Conservation (phyloP, 2,797 vertebrate genomes). For the Megalops cyprinoides region DNA sequence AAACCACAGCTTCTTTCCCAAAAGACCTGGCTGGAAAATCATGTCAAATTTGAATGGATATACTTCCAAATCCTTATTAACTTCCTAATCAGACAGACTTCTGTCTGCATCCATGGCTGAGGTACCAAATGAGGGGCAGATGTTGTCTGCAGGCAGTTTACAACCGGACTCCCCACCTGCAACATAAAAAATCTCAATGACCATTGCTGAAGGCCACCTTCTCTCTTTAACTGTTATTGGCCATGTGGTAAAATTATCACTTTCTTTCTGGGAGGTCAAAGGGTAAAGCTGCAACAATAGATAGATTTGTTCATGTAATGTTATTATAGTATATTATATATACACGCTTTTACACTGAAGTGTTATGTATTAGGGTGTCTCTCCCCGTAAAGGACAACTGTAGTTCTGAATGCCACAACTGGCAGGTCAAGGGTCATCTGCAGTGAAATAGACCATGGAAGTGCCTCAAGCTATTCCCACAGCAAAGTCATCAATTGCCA, state of each 20-base stretch:
- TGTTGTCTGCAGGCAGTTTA: conserved; percentile 59
- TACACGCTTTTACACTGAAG: too few relatives aligned
- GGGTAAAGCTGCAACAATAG: not conserved
- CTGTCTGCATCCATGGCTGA: conserved; percentile 22
- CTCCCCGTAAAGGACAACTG: not conserved
- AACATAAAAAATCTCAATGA: conserved; percentile 60
- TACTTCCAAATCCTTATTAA: not conserved
- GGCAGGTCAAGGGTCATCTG: not conserved
- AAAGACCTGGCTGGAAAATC: not conserved
- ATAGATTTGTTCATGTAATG: not conserved
- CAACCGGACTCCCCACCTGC: conserved; percentile 64
- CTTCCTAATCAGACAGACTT: not conserved
- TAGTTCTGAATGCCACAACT: not conserved
- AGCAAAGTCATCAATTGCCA: too few relatives aligned
- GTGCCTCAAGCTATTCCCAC: not conserved
- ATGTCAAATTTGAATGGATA: not conserved
- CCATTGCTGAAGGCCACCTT: conserved; percentile 38
- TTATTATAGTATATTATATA: too few relatives aligned
- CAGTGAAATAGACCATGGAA: not conserved
- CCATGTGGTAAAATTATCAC: conserved; percentile 47
- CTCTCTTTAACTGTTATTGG: conserved; percentile 45
- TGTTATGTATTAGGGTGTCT: not conserved
- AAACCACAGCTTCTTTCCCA: too few relatives aligned
- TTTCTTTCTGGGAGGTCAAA: not conserved
- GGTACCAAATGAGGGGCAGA: conserved; percentile 33